Base-by-base conservation (phyloP, 2,113 vertebrate genomes). In the Percina caprodes region DNA sequence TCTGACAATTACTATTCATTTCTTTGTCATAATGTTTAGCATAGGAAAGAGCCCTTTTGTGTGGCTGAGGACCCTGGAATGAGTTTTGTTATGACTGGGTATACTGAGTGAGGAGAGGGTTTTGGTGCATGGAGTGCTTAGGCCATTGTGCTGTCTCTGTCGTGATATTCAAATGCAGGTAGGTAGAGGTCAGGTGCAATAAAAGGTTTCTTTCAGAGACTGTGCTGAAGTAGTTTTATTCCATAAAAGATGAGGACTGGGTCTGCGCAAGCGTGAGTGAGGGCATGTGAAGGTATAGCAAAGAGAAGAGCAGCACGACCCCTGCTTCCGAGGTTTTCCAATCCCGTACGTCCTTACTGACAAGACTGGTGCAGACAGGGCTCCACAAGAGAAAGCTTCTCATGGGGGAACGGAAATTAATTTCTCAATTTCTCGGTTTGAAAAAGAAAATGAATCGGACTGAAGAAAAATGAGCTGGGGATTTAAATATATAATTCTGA, bases 91-190 rank as follows among this genome's bases (percentile, higher is more conserved):
- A 65, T 84, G 79, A 71, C 52, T 66, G 39, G 16, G 48, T 49
- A 23, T 39, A 23, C 72, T 16, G 55, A 74, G 30, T 68, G 73
- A 63, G 26, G n/a, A 70, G 51, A 24, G 42, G 42, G 15, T 4
- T 10, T 81, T 67, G 80, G 66, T 55, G 71, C 67, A 48, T 69
- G 39, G 16, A 55, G 39, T 46, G 55, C 46, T 62, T 74, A 18
- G 69, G 67, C 67, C 48, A 84, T 84, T 89, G 74, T 86, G 55
- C 56, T 52, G 33, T 74, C 21, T 71, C 75, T 30, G 74, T 74
- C 83, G 91, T 91, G 79, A 81, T 91, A 92, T 92, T 92, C 69
- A 92, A 93, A 92, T 90, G 24, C 83, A 80, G 79, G 51, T 59
- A 77, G 71, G 42, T 52, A 73, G 76, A 84, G 86, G 87, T 80